phyloP scores from a whole-genome alignment of 2,797 vertebrate species.

The Pampus argenteus region DNA sequence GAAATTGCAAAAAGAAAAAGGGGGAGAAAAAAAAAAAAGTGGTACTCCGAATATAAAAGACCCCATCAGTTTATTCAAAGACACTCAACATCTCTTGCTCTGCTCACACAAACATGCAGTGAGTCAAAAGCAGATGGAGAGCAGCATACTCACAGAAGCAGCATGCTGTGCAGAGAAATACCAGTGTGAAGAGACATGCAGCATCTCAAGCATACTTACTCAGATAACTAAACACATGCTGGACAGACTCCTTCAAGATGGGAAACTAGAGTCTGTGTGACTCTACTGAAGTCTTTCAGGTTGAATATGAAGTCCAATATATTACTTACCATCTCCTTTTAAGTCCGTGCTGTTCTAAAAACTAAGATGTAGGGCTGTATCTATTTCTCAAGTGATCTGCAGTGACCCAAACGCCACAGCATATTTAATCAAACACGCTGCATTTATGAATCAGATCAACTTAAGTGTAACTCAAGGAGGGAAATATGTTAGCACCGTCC shows the following conservation, averaged over 20 bases:
- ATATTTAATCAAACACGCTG: slow-evolving; percentile 12
- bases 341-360: slow-evolving; percentile 12
- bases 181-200: slow-evolving; percentile 80
- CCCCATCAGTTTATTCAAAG: slow-evolving; percentile 83
- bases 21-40: slow-evolving; percentile 45
- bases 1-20: slow-evolving; percentile 37
- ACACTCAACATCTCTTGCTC: slow-evolving; percentile 81
- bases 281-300: slow-evolving; percentile 38
- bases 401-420: slow-evolving; percentile 29
- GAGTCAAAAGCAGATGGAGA: slow-evolving; percentile 83
- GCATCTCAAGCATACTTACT: slow-evolving; percentile 83
- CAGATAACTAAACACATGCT: slow-evolving; percentile 71
- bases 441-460: slow-evolving; percentile 46
- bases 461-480: slow-evolving; percentile 27
- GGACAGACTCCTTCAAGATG: slow-evolving; percentile 65
- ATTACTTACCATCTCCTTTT: slow-evolving; percentile 30
- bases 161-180: slow-evolving; percentile 80
- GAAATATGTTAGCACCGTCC: slow-evolving; percentile 34
- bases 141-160: slow-evolving; percentile 76
- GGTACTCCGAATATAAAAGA: slow-evolving; percentile 77
- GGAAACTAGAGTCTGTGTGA: slow-evolving; percentile 58
- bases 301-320: slow-evolving; percentile 52
- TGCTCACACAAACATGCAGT: slow-evolving; percentile 77
- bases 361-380: neutral
- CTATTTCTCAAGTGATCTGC: slow-evolving; percentile 25